phyloP scores from a whole-genome alignment of 2,797 vertebrate species.

The Streptopelia turtur region DNA sequence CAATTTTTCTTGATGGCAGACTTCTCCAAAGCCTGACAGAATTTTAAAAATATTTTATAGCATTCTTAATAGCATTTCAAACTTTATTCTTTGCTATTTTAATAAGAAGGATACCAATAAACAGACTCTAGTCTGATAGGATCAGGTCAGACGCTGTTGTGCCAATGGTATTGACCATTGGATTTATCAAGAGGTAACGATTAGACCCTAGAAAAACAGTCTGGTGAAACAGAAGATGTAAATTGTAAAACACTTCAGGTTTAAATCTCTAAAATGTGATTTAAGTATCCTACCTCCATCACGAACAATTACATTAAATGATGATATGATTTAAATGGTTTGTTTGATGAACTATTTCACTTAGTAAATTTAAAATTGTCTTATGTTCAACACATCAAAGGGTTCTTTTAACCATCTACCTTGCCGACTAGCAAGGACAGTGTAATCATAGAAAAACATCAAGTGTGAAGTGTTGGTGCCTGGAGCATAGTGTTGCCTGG shows the following conservation, averaged over 20 bases:
- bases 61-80: background rate
- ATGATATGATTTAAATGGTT: background rate
- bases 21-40: background rate
- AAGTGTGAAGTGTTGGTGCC: slow-evolving; percentile 92
- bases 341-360: background rate
- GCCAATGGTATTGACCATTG: background rate
- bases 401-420: slow-evolving; percentile 79
- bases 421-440: slow-evolving; percentile 90
- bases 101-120: background rate
- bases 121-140: background rate
- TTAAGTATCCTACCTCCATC: background rate
- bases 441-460: slow-evolving; percentile 92
- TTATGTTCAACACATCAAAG: background rate
- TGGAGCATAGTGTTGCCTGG: slow-evolving; percentile 89
- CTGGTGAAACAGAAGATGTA: background rate
- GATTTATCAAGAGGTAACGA: background rate
- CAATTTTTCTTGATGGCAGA: background rate
- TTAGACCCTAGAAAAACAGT: background rate
- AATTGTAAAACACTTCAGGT: background rate
- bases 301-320: background rate
- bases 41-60: background rate
- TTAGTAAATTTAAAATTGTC: background rate
- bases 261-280: background rate
- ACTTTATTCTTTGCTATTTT: background rate
- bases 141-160: no score